Base-by-base conservation (phyloP, 2,888 invertebrate species). In the Phortica okadai region DNA sequence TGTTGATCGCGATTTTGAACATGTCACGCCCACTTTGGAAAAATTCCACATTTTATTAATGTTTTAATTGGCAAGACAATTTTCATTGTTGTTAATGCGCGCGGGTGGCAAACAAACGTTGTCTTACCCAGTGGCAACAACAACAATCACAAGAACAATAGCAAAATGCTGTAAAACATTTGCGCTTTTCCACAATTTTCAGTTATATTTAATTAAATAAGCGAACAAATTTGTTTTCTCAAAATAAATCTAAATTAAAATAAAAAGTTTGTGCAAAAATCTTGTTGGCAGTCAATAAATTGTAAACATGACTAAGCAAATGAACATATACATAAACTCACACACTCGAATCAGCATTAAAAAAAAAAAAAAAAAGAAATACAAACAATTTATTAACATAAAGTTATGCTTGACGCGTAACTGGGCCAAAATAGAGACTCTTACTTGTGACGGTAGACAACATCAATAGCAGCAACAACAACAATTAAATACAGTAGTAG, bases 361-460 rank as follows among this genome's bases (percentile, higher is more conserved):
- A 41, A 62, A 21, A 76, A 73, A 73, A 67, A 66, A 73, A 72
- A 59, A 10, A 77, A 75, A 75, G 41, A 69, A 56, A 62, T 62
- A 7, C 56, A 14, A 50, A 67, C 66, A 82, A 79, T 84, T 79
- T 72, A 72, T 72, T 72, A 56, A 42, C 54, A 54, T 72, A 82
- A 86, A 88, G 87, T 88, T 85, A 85, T 85, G 85, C 88, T 85
- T 82, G 81, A 69, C 87, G 85, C 88, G 85, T 85, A 88, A 86
- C 85, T 88, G 88, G 85, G 88, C 85, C 85, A 84, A 44, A 83
- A 80, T 77, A 11, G 21, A 16, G 62, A 86, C 83, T 87, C 81
- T 86, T 81, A 86, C 85, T 88, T 85, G 56, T 33, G 56, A 11
- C 11, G 50, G 70, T 50, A 16, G 56, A 7, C 62, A 62, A 62